Evolutionary conservation across 1,140 invertebrate genomes (phyloP), one percentile per base, ranked within the genome.

Genomic region (Physella acuta): DNA sequence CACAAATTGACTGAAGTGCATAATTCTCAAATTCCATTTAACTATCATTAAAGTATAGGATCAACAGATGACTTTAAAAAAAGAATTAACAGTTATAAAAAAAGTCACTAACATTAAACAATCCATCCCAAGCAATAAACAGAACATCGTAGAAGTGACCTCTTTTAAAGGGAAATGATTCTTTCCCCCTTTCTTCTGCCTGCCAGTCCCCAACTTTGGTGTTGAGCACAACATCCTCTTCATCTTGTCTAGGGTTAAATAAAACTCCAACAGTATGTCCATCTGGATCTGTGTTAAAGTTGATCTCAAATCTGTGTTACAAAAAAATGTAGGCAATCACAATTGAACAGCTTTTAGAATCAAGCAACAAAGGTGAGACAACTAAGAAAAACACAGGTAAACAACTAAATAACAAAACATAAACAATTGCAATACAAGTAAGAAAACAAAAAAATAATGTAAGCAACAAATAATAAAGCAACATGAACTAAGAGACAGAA

Each of bases 81-180:
- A n/a, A n/a, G n/a, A 49, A 49, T 11, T 49, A 49, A 49, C 11
- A 49, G 44, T 49, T n/a, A n/a, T n/a, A n/a, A n/a, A n/a, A n/a
- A n/a, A n/a, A n/a, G n/a, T 14, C 33, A 68, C 75, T 65, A 65
- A 92, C 91, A 86, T 92, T 93, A 77, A 89, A 91, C 39, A 87
- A 83, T 24, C 86, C 81, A 1, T 87, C 84, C 67, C 93, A 91
- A 68, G 89, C 90, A 0, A 93, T 79, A 56, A 94, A 85, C 36
- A 93, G 81, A 0, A 92, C 88, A 79, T 94, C 92, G 81, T 93
- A 94, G n/a, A 85, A 82, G 75, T 91, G 86, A 0, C 90, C 91
- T 11, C 86, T 83, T 0, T 80, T 79, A 55, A 94, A 87, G 11
- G 90, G 90, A 82, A 93, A 87, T 0, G 70, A 68, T 34, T 59